These are phyloP conservation scores for Melitaea cinxia DNA, from an alignment of 1,140 invertebrate species.

Conservation along the genomic window DNA sequence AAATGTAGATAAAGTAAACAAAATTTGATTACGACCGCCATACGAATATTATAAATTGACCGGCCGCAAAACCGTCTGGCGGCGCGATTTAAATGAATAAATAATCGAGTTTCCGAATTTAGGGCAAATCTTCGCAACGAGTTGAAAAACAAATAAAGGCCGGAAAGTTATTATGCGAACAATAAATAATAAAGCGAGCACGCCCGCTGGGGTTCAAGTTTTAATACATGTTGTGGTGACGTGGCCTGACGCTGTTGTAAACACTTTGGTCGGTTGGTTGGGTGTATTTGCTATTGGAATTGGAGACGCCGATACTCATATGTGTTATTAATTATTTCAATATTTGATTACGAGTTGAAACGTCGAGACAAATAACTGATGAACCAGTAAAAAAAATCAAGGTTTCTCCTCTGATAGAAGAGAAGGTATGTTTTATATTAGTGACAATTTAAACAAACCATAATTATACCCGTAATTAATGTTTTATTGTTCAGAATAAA, in stretches of 20 bases:
- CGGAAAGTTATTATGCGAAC: conserved; percentile 48
- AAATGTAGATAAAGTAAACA: neutral
- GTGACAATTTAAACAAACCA: no score
- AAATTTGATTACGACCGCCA: conserved; percentile 28
- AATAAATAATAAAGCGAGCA: conserved; percentile 75
- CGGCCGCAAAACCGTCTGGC: conserved; percentile 34
- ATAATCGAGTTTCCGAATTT: conserved; percentile 71
- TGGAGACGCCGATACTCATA: no score
- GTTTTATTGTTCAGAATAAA: no score
- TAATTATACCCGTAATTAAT: no score
- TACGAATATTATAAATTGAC: conserved; percentile 34
- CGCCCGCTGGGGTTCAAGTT: conserved; percentile 55
- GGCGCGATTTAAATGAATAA: conserved; percentile 62
- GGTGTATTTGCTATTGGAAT: no score
- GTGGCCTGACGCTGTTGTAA: conserved; percentile 1
- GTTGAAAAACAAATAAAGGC: conserved; percentile 76
- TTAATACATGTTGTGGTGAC: conserved; percentile 58
- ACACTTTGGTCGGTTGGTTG: conserved; percentile 25
- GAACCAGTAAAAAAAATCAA: no score
- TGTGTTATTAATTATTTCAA: no score
- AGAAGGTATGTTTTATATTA: no score
- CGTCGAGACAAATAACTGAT: no score
- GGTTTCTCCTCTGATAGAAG: no score
- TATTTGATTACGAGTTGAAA: no score
- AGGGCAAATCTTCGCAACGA: conserved; percentile 74